Evolutionary conservation across 2,113 vertebrate genomes (phyloP).

Genomic region (Entomyzon cyanotis): DNA sequence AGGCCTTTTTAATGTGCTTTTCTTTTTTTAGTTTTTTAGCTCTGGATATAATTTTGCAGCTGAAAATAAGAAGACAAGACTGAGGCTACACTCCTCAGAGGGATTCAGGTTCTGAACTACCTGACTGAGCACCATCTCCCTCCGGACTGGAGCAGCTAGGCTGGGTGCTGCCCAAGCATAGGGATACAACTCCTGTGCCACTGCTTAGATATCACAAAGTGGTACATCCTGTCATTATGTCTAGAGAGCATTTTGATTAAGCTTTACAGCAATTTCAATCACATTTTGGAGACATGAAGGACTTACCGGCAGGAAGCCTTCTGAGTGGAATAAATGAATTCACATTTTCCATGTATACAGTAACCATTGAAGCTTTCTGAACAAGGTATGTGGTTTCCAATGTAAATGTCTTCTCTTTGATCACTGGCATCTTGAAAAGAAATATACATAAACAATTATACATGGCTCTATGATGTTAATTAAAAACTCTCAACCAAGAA

Average conservation of each 20-base stretch:
- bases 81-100: not conserved
- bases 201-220: not conserved
- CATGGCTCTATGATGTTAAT: not conserved
- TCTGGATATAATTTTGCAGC: not conserved
- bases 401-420: slow-evolving; percentile 89
- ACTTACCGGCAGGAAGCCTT: slow-evolving; percentile 91
- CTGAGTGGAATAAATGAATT: slow-evolving; percentile 88
- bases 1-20: not conserved
- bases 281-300: not conserved
- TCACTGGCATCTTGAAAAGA: slow-evolving; percentile 84
- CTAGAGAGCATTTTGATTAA: not conserved
- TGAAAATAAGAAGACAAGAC: not conserved
- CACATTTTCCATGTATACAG: slow-evolving; percentile 93
- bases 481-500: not conserved
- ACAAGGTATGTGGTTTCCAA: slow-evolving; percentile 87
- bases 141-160: not conserved
- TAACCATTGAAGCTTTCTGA: slow-evolving; percentile 87
- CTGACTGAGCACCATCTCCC: not conserved
- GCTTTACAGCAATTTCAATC: not conserved
- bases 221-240: not conserved
- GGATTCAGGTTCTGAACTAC: not conserved
- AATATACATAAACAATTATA: slow-evolving; percentile 28
- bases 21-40: not conserved
- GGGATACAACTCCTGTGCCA: not conserved
- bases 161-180: not conserved